A percentile compares a stretch with the other conserved stretches of the same genome.
Evolutionary conservation across 2,113 vertebrate genomes (phyloP).

Genomic region (Eurypyga helias): DNA sequence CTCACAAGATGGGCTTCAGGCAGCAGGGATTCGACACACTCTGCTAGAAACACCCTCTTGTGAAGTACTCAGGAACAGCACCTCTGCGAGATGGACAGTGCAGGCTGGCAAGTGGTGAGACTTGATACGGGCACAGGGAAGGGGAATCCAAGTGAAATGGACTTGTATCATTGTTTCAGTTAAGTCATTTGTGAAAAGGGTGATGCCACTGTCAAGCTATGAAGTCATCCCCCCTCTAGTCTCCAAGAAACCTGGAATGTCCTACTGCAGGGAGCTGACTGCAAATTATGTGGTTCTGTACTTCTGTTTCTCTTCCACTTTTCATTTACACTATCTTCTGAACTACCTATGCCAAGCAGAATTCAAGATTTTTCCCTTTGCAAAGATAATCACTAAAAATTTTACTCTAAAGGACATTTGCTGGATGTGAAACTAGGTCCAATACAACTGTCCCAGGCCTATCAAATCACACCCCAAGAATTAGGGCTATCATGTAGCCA

Average conservation of each 20-base stretch:
- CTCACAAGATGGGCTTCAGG: neutral
- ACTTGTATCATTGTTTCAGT: neutral
- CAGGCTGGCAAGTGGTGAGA: neutral
- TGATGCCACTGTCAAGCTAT: neutral
- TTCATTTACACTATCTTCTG: neutral
- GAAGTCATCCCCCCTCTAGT: neutral
- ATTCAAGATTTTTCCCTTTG: neutral
- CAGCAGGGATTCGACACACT: neutral
- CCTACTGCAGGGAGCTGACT: neutral
- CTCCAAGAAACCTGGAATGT: neutral
- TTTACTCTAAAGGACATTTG: neutral
- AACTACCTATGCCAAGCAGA: neutral
- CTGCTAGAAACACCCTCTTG: neutral
- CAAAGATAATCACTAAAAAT: neutral
- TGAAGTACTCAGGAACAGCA: neutral
- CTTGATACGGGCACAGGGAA: rapidly evolving
- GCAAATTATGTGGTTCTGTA: neutral
- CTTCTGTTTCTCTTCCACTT: neutral
- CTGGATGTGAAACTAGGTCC: neutral
- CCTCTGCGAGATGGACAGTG: rapidly evolving
- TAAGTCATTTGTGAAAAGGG: neutral
- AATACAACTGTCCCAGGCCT: neutral
- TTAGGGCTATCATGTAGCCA: neutral
- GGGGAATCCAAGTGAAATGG: neutral
- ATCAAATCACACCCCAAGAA: neutral